phyloP scores from a whole-genome alignment of 35 echinoderm and acorn worm species.

The Amphiura filiformis region DNA sequence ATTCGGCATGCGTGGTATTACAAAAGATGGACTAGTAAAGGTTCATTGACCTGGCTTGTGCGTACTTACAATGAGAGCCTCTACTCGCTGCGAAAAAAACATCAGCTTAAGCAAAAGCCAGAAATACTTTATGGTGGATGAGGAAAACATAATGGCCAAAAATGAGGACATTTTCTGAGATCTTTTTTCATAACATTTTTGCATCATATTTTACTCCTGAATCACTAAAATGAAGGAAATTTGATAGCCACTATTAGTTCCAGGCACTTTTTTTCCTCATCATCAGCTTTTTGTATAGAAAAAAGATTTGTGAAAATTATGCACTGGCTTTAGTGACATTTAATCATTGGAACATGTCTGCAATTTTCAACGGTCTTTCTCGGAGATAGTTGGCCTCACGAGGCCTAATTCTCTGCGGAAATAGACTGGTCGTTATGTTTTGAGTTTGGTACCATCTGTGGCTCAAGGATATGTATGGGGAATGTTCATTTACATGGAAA shows the following conservation, averaged over 20 bases:
- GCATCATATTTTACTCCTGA: not conserved
- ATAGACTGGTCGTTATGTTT: not conserved
- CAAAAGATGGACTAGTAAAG: not conserved
- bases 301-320: slow-evolving; percentile 9
- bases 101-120: not conserved
- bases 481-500: not conserved
- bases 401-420: not conserved
- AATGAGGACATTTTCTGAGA: not conserved
- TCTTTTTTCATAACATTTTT: not conserved
- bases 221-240: not conserved
- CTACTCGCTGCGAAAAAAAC: not conserved
- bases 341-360: not conserved
- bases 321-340: not conserved
- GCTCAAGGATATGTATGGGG: not conserved
- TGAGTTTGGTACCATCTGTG: not conserved
- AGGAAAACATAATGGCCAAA: not conserved
- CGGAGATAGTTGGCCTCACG: not conserved
- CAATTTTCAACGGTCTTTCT: not conserved
- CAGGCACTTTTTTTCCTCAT: not conserved
- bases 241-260: not conserved
- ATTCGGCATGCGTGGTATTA: not conserved
- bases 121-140: not conserved
- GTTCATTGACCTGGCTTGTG: not conserved
- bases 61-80: not conserved
- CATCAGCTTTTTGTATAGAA: not conserved